phyloP scores from a whole-genome alignment of 1,140 invertebrate genomes.

The Papilio machaon region DNA sequence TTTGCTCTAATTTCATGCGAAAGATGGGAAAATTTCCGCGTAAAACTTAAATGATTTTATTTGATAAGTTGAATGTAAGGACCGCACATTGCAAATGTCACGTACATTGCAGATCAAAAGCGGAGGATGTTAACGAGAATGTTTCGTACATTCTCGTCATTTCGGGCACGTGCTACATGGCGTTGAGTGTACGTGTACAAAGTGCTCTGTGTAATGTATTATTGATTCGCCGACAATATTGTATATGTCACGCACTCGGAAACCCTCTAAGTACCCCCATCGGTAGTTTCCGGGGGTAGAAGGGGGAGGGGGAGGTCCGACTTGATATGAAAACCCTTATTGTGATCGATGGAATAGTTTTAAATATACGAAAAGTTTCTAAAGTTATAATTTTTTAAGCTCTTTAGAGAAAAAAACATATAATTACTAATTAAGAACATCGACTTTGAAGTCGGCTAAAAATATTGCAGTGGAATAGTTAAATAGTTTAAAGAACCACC shows the following conservation, averaged over 20 bases:
- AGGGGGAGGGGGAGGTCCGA: neutral
- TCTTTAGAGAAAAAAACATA: too few species aligned
- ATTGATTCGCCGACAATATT: slow-evolving; percentile 61
- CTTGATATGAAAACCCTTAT: slow-evolving; percentile 24
- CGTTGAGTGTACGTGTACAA: slow-evolving; percentile 3
- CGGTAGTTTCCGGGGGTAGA: slow-evolving; percentile 23
- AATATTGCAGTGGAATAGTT: neutral
- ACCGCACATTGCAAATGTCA: neutral
- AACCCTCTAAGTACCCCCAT: slow-evolving; percentile 35
- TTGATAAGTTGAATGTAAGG: too few species aligned
- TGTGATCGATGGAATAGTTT: slow-evolving; percentile 29
- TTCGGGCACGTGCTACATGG: slow-evolving; percentile 15
- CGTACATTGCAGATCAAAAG: slow-evolving; percentile 16
- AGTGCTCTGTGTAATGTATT: slow-evolving; percentile 39
- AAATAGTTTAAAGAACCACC: slow-evolving; percentile 18
- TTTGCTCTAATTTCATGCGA: too few species aligned
- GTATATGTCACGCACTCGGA: slow-evolving; percentile 55
- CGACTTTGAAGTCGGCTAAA: neutral
- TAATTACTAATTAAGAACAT: neutral
- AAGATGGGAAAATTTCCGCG: too few species aligned
- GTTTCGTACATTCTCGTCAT: neutral
- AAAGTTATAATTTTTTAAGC: neutral
- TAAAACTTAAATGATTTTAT: too few species aligned
- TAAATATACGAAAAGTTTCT: neutral
- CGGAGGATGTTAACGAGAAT: slow-evolving; percentile 3